Evolutionary conservation across 2,113 vertebrate species (phyloP).

Genomic region (Gracilinanus agilis): DNA sequence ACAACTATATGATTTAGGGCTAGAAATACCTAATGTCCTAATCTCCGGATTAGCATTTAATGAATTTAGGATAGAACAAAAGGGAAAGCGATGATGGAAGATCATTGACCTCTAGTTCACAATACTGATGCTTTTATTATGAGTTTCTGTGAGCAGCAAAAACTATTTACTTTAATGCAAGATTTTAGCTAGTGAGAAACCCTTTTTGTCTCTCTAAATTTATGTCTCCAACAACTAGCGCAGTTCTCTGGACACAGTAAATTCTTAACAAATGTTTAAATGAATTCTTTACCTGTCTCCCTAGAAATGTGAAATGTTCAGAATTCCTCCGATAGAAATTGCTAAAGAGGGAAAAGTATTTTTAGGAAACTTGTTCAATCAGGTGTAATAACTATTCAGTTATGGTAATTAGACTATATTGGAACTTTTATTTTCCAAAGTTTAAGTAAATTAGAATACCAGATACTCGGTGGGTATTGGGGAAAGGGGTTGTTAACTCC

Average conservation of each 20-base stretch:
- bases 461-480: slow-evolving; percentile 14
- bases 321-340: slow-evolving; percentile 49
- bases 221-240: neutral
- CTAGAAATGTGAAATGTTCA: slow-evolving; percentile 7
- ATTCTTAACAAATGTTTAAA: neutral
- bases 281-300: neutral
- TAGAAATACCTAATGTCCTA: neutral
- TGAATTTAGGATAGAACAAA: neutral
- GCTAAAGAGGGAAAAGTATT: slow-evolving; percentile 20
- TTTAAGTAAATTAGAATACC: slow-evolving; percentile 47
- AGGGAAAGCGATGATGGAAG: neutral
- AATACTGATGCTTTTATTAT: no score
- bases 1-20: neutral
- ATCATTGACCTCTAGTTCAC: neutral
- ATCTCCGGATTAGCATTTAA: neutral
- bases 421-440: slow-evolving; percentile 46
- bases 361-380: slow-evolving; percentile 32
- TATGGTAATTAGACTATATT: slow-evolving; percentile 15
- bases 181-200: neutral
- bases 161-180: neutral
- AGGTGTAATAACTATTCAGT: slow-evolving; percentile 26
- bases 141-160: neutral
- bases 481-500: neutral
- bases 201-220: neutral
- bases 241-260: neutral